phyloP scores from a whole-genome alignment of 1,140 invertebrate genomes.

The Cherax destructor region DNA sequence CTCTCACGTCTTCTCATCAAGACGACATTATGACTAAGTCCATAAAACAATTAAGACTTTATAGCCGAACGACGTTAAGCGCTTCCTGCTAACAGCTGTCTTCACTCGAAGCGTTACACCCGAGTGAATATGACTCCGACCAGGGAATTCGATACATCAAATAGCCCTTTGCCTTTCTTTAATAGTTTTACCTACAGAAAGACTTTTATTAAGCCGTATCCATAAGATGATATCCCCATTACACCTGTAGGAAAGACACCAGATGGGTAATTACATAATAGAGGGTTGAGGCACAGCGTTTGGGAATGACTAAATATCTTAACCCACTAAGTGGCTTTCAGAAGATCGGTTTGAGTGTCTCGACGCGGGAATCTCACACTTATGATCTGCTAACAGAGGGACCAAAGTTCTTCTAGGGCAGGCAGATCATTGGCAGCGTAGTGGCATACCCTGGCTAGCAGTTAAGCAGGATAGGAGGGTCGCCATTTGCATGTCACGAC shows the following conservation, averaged over 20 bases:
- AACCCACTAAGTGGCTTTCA: background rate
- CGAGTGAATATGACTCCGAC: background rate
- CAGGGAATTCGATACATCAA: background rate
- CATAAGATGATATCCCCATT: background rate
- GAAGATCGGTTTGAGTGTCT: background rate
- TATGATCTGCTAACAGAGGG: background rate
- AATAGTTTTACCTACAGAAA: background rate
- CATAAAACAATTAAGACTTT: slow-evolving; percentile 32
- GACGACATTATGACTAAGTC: slow-evolving; percentile 16
- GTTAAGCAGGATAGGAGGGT: background rate
- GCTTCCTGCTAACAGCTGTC: slow-evolving; percentile 6
- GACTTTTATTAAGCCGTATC: background rate
- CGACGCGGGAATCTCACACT: background rate
- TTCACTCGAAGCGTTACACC: background rate
- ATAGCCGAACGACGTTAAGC: slow-evolving; percentile 18
- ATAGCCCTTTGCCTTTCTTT: too few relatives aligned
- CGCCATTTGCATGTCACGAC: background rate
- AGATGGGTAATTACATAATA: background rate
- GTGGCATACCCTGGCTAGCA: background rate
- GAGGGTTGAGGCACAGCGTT: background rate
- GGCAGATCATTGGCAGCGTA: background rate
- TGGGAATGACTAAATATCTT: background rate
- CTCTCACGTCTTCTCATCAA: background rate
- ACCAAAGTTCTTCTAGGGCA: background rate
- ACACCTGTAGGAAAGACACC: background rate